Base-by-base conservation (phyloP, 2,888 invertebrate genomes). In the Cyclophora albipunctata region DNA sequence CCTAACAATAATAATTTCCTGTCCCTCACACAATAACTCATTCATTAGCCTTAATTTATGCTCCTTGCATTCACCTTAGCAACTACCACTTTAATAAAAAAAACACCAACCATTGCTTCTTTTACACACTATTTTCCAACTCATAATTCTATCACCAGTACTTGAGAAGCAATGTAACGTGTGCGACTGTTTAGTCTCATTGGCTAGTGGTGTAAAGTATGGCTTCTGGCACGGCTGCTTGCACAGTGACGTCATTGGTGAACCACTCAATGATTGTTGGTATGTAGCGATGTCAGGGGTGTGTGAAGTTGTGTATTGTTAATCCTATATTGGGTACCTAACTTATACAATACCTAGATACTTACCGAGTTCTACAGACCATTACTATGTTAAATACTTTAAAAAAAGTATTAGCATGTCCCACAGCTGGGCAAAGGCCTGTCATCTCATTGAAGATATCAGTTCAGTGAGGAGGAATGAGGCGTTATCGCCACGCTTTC, bases 41-140 rank as follows among this genome's bases (percentile, higher is more conserved):
- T 87, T 86, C 86, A 87, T 87, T 87, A 85, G 74, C 83, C 82
- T 83, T 84, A 86, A 87, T 86, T 85, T 83, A 85, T 84, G 76
- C 81, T 82, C 69, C 78, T 81, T 80, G 75, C 80, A 79, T 78
- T 78, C 77, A 81, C 82, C 81, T 84, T 20, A 20, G 20, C 71
- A 70, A 65, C 62, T 60, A 64, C 70, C 68, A 73, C 72, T 69
- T 67, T 66, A 66, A 67, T 68, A 67, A 66, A 62, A 20, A 53
- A 49, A 58, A 54, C 63, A 63, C 50, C 53, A 59, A 57, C 67
- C 72, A 74, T 72, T 65, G 69, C 74, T 55, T 20, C 20, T 20
- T 20, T 20, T 20, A 20, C 20, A 20, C 20, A 20, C 20, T 20
- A 20, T 20, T 20, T 20, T 20, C 20, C 20, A 20, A 20, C 20